Evolutionary conservation across 2,113 vertebrate genomes (phyloP).

Genomic region (Urocitellus parryii): DNA sequence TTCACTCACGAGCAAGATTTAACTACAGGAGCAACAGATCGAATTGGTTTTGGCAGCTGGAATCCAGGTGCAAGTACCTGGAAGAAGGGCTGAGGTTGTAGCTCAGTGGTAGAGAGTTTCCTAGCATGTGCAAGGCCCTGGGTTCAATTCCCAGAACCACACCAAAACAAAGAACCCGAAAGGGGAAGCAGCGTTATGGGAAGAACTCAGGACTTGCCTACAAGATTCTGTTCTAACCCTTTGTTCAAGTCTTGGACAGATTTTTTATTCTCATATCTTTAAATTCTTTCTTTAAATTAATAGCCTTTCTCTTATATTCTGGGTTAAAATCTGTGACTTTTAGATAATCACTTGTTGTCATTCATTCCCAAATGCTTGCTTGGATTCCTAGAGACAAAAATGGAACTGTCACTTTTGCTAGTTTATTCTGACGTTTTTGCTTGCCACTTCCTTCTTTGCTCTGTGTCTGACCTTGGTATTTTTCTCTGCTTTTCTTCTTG

Average conservation of each 20-base stretch:
- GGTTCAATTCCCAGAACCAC: neutral
- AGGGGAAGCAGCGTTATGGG: neutral
- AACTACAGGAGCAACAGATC: rapidly evolving
- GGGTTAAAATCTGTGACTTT: neutral
- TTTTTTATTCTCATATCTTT: neutral
- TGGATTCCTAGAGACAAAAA: neutral
- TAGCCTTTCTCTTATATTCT: neutral
- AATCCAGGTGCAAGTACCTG: neutral
- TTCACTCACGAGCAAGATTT: neutral
- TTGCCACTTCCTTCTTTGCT: neutral
- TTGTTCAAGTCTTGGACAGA: neutral
- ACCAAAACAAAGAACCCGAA: neutral
- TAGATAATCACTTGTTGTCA: neutral
- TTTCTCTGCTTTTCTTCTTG: slow-evolving; percentile 47
- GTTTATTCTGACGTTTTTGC: neutral
- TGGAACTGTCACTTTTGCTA: neutral
- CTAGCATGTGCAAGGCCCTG: neutral
- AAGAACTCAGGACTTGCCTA: neutral
- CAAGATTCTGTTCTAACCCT: neutral
- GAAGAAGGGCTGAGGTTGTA: neutral
- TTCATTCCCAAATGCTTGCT: neutral
- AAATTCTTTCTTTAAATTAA: neutral
- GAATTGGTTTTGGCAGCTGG: neutral
- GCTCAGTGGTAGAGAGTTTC: neutral
- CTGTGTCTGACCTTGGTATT: slow-evolving; percentile 29